Conservation (phyloP, 2,113 vertebrate species). For the Miniopterus natalensis region DNA sequence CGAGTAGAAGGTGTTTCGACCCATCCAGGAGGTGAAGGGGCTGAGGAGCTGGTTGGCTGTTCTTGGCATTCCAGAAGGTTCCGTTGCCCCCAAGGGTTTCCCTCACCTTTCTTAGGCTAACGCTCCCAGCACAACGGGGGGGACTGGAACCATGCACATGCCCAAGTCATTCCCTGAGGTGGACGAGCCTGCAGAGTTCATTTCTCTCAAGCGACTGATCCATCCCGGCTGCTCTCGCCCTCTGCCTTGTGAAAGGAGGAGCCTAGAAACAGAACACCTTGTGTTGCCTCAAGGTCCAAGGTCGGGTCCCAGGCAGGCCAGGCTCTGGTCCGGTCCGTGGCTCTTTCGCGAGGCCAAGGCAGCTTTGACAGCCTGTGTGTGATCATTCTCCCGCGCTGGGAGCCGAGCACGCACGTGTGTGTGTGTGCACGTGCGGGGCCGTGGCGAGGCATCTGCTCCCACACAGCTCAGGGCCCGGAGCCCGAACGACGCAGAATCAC, state of each 20-base stretch:
- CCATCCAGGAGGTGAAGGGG: fast-evolving
- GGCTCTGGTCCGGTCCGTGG: background rate
- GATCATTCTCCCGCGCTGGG: background rate
- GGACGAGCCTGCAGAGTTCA: fast-evolving
- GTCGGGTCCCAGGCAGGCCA: background rate
- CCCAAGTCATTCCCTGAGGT: too few relatives aligned
- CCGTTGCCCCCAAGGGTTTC: too few relatives aligned
- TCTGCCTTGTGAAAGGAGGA: background rate
- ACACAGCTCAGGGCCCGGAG: background rate
- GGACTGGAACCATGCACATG: fast-evolving
- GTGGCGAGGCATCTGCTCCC: background rate
- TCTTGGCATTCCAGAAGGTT: too few relatives aligned
- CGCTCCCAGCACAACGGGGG: fast-evolving
- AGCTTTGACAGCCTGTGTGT: background rate
- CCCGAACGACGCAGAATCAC: background rate
- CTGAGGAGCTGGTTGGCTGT: fast-evolving
- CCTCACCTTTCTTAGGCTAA: background rate
- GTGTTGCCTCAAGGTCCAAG: fast-evolving
- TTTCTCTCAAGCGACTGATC: background rate
- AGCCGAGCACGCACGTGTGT: background rate
- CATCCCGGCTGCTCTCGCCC: background rate
- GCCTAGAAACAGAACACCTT: fast-evolving
- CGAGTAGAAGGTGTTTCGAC: fast-evolving
- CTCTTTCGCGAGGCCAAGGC: background rate
- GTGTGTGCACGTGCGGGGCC: fast-evolving